Percentiles rank a stretch among this genome's conserved stretches.
Evolutionary conservation across 2,888 invertebrate species (phyloP).

Genomic region (Rotaria sp.): DNA sequence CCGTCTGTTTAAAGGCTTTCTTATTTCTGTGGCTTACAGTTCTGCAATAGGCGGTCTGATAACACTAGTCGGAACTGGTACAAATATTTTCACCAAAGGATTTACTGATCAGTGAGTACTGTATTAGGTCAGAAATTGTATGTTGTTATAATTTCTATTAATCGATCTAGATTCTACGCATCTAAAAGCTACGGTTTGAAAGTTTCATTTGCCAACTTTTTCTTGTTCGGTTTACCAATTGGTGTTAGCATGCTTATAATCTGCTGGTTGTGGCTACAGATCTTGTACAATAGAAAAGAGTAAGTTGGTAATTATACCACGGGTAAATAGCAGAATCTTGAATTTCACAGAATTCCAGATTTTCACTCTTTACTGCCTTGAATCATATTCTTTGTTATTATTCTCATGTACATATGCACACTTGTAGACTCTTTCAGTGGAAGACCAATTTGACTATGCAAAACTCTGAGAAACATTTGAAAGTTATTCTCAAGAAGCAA

Average conservation of each 20-base stretch:
- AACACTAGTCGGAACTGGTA: conserved; percentile 36
- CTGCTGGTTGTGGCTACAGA: background rate
- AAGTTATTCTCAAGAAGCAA: background rate
- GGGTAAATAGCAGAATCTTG: too few relatives aligned
- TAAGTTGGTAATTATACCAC: too few relatives aligned
- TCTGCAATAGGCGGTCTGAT: conserved; percentile 32
- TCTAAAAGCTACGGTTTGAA: background rate
- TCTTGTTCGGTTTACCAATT: background rate
- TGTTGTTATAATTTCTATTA: too few relatives aligned
- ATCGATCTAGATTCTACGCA: background rate
- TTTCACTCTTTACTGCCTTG: too few relatives aligned
- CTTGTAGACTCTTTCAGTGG: background rate
- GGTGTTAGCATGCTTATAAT: background rate
- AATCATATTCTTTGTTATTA: background rate
- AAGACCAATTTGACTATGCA: background rate
- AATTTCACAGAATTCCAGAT: too few relatives aligned
- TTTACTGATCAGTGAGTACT: conserved; percentile 44
- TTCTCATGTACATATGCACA: background rate
- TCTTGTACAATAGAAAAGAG: background rate
- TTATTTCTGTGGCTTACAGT: conserved; percentile 33
- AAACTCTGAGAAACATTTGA: background rate
- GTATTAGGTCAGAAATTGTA: too few relatives aligned
- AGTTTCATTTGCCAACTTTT: background rate
- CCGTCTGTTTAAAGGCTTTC: conserved; percentile 29
- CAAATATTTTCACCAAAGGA: conserved; percentile 40